Base-by-base conservation (phyloP, 2,888 invertebrate species). In the Cataglyphis altisquamis region DNA sequence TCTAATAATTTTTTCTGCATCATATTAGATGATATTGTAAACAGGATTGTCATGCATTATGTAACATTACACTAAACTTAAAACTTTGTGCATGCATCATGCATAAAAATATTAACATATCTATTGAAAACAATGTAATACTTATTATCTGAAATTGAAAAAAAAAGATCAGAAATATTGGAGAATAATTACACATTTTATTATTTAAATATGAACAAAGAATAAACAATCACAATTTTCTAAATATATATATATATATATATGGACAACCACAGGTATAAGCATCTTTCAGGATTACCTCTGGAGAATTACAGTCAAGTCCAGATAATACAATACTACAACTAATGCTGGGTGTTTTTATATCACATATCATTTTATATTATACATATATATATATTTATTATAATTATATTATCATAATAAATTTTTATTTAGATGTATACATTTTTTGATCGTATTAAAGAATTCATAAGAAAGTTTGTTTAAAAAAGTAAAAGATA, bases 151-250 rank as follows among this genome's bases (percentile, higher is more conserved):
- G 21, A 21, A 70, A 57, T 48, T 1, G 1, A 15, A 32, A 41
- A 21, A 21, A 55, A 5, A 36, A 60, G 25, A 32, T 60, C 9
- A 70, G 5, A 70, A 68, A 57, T 57, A 78, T 12, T 12, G 55
- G 60, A 80, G 78, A 60, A 80, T 72, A 72, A 45, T 72, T 15
- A 25, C 32, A 67, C 48, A 21, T 88, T 88, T 88, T 87, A 85
- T 88, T 90, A 81, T 70, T 64, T 15, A 84, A 88, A 84, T 55
- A 78, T 87, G 73, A 83, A 82, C 55, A 72, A 86, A 88, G 55
- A 84, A 36, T 66, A 82, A 68, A 85, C 78, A 85, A 67, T 74
- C 67, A 74, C n/a, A 84, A 39, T 39, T 73, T 74, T 41, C 32
- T 84, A 83, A 55, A 77, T 66, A 85, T 63, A 85, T 63, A 77